Base-by-base conservation (phyloP, 2,888 invertebrate genomes). In the Antheraea yamamai region DNA sequence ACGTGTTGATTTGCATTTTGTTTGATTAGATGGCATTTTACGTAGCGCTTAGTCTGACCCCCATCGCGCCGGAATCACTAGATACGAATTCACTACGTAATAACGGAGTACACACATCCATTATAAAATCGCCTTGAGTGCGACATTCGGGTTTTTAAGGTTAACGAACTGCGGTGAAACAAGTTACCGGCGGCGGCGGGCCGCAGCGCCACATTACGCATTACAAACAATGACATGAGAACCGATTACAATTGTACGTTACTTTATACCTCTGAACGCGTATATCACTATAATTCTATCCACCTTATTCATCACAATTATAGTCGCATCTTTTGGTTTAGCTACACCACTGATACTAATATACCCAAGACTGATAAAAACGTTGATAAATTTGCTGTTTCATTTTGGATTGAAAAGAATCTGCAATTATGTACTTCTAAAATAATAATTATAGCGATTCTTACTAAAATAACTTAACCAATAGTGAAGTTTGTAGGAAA, bases 91-190 rank as follows among this genome's bases (percentile, higher is more conserved):
- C 39, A 70, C 70, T 70, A 70, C 39, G 70, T 20, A 20, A 30
- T 66, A 66, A 70, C 39, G 39, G 39, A 39, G 70, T 39, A 39
- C 39, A 70, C 70, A 39, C 70, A 39, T 70, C 70, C 64, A 66
- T 66, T 66, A 66, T 66, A 66, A 66, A 66, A 66, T 66, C 64
- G 70, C 20, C 70, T 70, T 39, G 70, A 70, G 70, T 70, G 10
- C 70, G 70, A 70, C 64, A 66, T 66, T 66, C 64, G 64, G 26
- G 26, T 66, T 66, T n/a, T 20, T n/a, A 39, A n/a, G 70, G 70
- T 70, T 70, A 70, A 70, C 70, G 70, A 70, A 70, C 70, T 7
- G n/a, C 70, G 0, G 70, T n/a, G 70, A 20, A 39, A 39, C 70
- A n/a, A 70, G 70, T 66, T 66, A 66, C 3, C 12, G 26, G n/a